A percentile compares a stretch with the other conserved stretches of the same genome.
Evolutionary conservation across 2,888 invertebrate genomes (phyloP).

Genomic region (Mylabris sibirica): DNA sequence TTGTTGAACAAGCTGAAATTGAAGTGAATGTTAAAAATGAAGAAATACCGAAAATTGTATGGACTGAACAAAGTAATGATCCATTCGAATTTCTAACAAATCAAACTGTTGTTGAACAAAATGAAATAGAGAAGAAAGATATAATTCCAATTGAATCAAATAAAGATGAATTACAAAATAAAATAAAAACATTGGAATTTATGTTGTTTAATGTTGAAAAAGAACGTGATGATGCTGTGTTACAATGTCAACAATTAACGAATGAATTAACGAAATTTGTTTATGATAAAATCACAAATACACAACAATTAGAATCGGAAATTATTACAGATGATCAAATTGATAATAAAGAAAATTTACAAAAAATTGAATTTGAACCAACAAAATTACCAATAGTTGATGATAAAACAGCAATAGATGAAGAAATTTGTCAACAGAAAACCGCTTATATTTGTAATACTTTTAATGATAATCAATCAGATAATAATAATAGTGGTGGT

Average conservation of each 20-base stretch:
- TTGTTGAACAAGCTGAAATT: slow-evolving; percentile 37
- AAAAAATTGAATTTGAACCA: slow-evolving; percentile 30
- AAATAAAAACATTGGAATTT: slow-evolving; percentile 58
- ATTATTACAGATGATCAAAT: slow-evolving; percentile 8
- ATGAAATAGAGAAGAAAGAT: not conserved
- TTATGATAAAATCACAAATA: slow-evolving; percentile 33
- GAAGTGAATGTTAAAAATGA: slow-evolving; percentile 2
- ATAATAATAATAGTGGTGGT: too few relatives aligned
- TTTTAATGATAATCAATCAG: slow-evolving; percentile 15
- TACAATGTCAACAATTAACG: slow-evolving; percentile 56
- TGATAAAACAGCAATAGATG: slow-evolving; percentile 36
- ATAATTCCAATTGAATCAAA: slow-evolving; percentile 17
- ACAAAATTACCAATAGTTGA: slow-evolving; percentile 17
- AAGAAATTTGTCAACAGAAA: slow-evolving; percentile 48
- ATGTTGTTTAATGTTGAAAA: slow-evolving; percentile 59
- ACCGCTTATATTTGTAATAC: slow-evolving; percentile 51
- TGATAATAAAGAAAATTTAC: slow-evolving; percentile 23
- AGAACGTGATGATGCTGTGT: slow-evolving; percentile 56
- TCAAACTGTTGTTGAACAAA: not conserved
- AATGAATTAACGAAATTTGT: slow-evolving; percentile 56
- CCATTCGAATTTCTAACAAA: slow-evolving; percentile 39
- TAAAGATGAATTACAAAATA: slow-evolving; percentile 53
- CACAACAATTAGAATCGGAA: slow-evolving; percentile 35
- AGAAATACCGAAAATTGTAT: slow-evolving; percentile 43
- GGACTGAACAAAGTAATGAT: slow-evolving; percentile 42